Conservation (phyloP, 2,797 vertebrate species). For the Pipistrellus nathusii region DNA sequence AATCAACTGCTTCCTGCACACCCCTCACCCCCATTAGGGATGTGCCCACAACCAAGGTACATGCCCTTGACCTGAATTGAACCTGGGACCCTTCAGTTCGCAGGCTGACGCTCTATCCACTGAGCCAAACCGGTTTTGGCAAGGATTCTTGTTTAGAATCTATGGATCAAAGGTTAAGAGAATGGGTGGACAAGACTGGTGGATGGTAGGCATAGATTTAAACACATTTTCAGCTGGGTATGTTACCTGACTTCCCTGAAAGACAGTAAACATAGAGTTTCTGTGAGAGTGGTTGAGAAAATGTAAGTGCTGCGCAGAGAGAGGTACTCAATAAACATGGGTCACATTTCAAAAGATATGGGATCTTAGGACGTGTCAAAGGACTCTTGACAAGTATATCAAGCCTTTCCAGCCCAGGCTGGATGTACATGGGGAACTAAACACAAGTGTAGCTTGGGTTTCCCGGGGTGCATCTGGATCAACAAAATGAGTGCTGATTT, state of each 20-base stretch:
- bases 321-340: not conserved
- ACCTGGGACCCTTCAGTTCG: too few species aligned
- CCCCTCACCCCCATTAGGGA: too few species aligned
- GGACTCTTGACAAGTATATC: not conserved
- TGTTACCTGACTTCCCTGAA: slow-evolving; percentile 24
- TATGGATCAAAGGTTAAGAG: slow-evolving; percentile 31
- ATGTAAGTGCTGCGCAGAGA: not conserved
- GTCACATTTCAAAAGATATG: slow-evolving; percentile 25
- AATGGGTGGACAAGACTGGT: not conserved
- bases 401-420: not conserved
- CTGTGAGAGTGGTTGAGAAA: slow-evolving; percentile 9
- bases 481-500: not conserved
- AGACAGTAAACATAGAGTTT: not conserved
- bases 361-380: not conserved
- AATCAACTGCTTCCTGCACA: too few species aligned
- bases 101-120: too few species aligned
- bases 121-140: too few species aligned
- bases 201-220: not conserved
- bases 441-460: slow-evolving; percentile 2
- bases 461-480: not conserved
- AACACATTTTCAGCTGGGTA: not conserved
- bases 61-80: too few species aligned
- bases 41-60: too few species aligned
- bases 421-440: not conserved
- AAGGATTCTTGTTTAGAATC: slow-evolving; percentile 45